Evolutionary conservation across 2,797 vertebrate genomes (phyloP).

Genomic region (Aulostomus chinensis): DNA sequence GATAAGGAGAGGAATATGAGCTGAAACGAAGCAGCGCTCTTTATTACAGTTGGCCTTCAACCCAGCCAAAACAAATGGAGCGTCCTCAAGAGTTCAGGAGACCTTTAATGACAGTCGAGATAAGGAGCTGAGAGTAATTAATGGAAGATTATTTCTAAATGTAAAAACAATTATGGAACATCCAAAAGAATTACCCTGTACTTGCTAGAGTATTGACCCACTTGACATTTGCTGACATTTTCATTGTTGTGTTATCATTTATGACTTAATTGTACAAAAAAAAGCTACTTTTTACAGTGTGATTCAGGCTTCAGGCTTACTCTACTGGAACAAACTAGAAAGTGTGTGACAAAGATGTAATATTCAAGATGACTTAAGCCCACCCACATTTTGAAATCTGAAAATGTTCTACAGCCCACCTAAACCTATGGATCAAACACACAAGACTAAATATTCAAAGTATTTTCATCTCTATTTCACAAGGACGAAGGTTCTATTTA

Average conservation of each 20-base stretch:
- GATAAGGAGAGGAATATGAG: conserved; percentile 60
- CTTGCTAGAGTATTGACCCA: conserved; percentile 9
- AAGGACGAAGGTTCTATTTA: too few relatives aligned
- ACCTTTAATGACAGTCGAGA: conserved; percentile 27
- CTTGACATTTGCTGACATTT: not conserved
- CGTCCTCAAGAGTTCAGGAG: conserved; percentile 32
- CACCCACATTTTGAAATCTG: too few relatives aligned
- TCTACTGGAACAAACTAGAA: too few relatives aligned
- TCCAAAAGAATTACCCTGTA: not conserved
- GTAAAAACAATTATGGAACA: conserved; percentile 24
- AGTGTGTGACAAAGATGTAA: too few relatives aligned
- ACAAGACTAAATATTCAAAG: too few relatives aligned
- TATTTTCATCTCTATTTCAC: too few relatives aligned
- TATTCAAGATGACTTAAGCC: too few relatives aligned
- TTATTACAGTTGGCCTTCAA: conserved; percentile 65
- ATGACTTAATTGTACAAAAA: not conserved
- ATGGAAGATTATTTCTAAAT: conserved; percentile 24
- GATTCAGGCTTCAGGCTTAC: too few relatives aligned
- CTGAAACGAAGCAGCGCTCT: conserved; percentile 53
- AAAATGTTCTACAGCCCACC: too few relatives aligned
- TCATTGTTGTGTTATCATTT: not conserved
- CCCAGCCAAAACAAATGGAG: conserved; percentile 50
- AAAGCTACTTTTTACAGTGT: too few relatives aligned
- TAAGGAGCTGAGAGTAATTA: conserved; percentile 29
- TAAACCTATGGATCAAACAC: too few relatives aligned